phyloP scores from a whole-genome alignment of 2,797 vertebrate species.

The Labeo calbasu region DNA sequence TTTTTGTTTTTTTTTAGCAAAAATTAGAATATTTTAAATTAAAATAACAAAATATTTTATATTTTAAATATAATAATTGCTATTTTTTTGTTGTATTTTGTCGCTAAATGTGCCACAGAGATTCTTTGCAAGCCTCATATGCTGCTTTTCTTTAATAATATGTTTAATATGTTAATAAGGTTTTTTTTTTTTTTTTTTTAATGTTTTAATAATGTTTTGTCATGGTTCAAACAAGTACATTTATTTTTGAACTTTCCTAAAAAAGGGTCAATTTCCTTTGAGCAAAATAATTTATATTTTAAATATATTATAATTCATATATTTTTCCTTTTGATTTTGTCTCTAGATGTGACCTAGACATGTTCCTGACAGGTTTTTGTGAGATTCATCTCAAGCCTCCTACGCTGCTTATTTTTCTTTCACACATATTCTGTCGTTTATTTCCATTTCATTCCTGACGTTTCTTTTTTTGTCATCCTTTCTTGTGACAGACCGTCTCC shows the following conservation, averaged over 20 bases:
- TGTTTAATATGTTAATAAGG: no score
- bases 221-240: background rate
- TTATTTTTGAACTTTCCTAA: background rate
- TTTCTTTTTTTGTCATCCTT: background rate
- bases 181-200: no score
- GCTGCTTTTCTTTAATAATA: no score
- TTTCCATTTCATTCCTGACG: background rate
- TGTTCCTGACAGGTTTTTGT: background rate
- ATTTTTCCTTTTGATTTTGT: background rate
- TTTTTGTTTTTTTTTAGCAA: background rate
- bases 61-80: no score
- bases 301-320: background rate
- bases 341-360: background rate
- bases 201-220: background rate
- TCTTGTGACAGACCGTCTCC: background rate
- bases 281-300: no score
- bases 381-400: background rate
- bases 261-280: background rate
- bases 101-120: background rate
- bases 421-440: background rate
- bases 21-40: background rate
- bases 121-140: no score
- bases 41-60: background rate
- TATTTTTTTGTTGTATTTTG: background rate
- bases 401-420: background rate